phyloP scores from a whole-genome alignment of 2,113 vertebrate genomes.

The Callipepla squamata region DNA sequence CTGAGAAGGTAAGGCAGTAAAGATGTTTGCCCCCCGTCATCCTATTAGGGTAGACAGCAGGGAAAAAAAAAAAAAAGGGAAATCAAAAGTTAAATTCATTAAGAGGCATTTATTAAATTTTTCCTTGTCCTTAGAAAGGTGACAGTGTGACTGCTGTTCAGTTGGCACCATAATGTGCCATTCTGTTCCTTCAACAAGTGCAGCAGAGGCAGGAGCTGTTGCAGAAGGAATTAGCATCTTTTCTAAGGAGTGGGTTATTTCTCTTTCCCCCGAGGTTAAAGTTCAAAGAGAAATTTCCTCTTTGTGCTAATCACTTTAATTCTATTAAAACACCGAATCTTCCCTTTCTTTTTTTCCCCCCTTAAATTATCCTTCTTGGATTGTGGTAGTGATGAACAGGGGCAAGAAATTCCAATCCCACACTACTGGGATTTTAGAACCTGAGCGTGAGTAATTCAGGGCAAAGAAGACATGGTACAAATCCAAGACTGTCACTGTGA shows the following conservation, averaged over 20 bases:
- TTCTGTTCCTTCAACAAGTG: constrained; percentile 37
- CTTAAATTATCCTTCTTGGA: not conserved
- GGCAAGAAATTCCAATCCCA: not conserved
- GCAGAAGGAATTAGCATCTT: not conserved
- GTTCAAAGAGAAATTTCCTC: constrained; percentile 20
- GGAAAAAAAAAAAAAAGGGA: rapidly evolving
- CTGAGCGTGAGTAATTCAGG: not conserved
- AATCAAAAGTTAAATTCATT: constrained; percentile 30
- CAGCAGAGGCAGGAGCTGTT: not conserved
- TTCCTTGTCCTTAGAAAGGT: not conserved
- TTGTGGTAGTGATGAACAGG: not conserved
- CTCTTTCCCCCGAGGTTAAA: constrained; percentile 16
- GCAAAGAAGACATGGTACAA: not conserved
- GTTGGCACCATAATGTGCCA: not conserved
- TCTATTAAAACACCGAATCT: constrained; percentile 1
- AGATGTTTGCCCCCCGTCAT: constrained; percentile 23
- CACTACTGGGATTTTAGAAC: not conserved
- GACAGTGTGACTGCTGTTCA: constrained; percentile 8
- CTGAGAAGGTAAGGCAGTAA: constrained; percentile 64
- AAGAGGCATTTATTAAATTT: constrained; percentile 21
- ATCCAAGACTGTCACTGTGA: not conserved
- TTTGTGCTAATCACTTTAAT: constrained; percentile 1
- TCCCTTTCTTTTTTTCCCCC: not conserved
- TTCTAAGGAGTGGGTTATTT: constrained; percentile 14
- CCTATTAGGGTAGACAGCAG: not conserved